Evolutionary conservation across 2,113 vertebrate species (phyloP).

Genomic region (Neofelis nebulosa): DNA sequence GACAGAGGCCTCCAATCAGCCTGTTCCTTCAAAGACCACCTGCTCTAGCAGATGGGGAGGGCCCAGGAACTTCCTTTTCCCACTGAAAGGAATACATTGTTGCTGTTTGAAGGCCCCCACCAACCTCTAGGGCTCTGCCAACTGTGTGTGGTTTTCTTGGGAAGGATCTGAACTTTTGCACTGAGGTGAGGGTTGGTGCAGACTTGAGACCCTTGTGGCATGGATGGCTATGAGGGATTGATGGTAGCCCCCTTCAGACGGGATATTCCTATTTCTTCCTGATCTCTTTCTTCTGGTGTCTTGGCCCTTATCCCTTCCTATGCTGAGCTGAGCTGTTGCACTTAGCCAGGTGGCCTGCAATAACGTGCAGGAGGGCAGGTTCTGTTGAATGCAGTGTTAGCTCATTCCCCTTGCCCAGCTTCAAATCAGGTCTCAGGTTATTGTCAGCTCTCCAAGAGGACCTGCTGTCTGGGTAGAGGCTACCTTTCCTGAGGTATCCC

Average conservation of each 20-base stretch:
- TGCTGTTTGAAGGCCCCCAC: neutral
- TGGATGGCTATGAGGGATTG: neutral
- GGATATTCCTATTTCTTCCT: neutral
- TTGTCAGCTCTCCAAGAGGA: neutral
- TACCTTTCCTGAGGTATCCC: neutral
- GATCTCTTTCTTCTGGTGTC: neutral
- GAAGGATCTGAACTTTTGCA: neutral
- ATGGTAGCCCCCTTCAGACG: neutral
- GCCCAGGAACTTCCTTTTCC: neutral
- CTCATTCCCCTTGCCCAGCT: neutral
- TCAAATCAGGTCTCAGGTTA: neutral
- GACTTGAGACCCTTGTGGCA: neutral
- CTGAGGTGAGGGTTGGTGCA: neutral
- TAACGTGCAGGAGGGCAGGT: neutral
- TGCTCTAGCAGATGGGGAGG: neutral
- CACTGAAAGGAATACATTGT: neutral
- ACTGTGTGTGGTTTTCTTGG: neutral
- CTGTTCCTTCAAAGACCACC: neutral
- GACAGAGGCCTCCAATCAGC: neutral
- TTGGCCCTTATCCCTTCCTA: neutral
- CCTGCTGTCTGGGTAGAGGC: neutral
- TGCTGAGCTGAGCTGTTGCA: neutral
- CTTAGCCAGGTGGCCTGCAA: neutral
- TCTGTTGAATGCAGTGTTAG: neutral
- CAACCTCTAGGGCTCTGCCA: neutral